Evolutionary conservation across 2,113 vertebrate genomes (phyloP).

Genomic region (human): GRCh38 chr2:81231001-81231500

Average conservation of each 20-base stretch:
- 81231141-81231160: neutral
- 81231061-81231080: neutral
- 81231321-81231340: neutral
- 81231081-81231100: neutral
- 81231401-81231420: neutral
- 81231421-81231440: neutral
- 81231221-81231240: neutral
- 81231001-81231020: neutral
- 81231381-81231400: neutral
- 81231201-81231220: neutral
- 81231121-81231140: neutral
- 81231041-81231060: neutral
- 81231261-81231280: neutral
- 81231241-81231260: neutral
- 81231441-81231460: neutral
- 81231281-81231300: neutral
- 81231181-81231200: neutral
- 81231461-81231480: neutral
- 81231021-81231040: neutral
- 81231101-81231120: neutral
- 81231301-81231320: neutral
- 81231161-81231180: neutral
- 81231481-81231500: slow-evolving; percentile 41
- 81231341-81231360: neutral
- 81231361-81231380: neutral